Evolutionary conservation across 1,140 invertebrate species (phyloP).

Genomic region (Sarcophaga peregrina): DNA sequence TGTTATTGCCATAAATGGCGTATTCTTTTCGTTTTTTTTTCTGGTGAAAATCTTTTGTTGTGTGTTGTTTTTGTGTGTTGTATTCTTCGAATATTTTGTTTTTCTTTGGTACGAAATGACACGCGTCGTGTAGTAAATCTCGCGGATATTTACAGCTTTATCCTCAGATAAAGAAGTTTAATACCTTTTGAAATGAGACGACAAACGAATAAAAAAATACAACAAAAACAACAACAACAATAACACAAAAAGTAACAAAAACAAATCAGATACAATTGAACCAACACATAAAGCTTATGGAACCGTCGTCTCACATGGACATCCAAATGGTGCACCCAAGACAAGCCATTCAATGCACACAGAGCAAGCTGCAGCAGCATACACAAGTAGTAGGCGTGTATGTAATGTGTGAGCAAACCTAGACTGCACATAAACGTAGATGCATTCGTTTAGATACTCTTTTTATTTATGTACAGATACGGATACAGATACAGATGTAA

Average conservation of each 20-base stretch:
- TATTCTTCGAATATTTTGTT: too few species aligned
- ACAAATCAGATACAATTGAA: not conserved
- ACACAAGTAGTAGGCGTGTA: too few species aligned
- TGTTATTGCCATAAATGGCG: too few species aligned
- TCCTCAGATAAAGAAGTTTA: slow-evolving; percentile 44
- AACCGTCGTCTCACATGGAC: not conserved
- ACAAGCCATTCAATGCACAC: not conserved
- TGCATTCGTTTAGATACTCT: too few species aligned
- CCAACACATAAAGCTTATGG: not conserved
- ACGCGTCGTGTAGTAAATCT: slow-evolving; percentile 46
- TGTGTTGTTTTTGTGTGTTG: too few species aligned
- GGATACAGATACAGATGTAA: not conserved
- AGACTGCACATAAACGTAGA: too few species aligned
- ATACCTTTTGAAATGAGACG: slow-evolving; percentile 11
- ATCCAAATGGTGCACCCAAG: not conserved
- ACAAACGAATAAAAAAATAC: slow-evolving; percentile 18
- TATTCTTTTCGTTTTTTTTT: too few species aligned
- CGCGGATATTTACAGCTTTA: slow-evolving; percentile 47
- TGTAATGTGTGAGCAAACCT: too few species aligned
- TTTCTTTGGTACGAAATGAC: slow-evolving; percentile 35
- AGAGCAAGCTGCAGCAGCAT: too few species aligned
- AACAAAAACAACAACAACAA: slow-evolving; percentile 17
- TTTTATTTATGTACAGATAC: too few species aligned
- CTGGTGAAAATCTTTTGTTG: too few species aligned
- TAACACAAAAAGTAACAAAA: not conserved